These are phyloP conservation scores for Tiliqua scincoides DNA, from an alignment of 2,113 vertebrate genomes.

Conservation along the genomic window DNA sequence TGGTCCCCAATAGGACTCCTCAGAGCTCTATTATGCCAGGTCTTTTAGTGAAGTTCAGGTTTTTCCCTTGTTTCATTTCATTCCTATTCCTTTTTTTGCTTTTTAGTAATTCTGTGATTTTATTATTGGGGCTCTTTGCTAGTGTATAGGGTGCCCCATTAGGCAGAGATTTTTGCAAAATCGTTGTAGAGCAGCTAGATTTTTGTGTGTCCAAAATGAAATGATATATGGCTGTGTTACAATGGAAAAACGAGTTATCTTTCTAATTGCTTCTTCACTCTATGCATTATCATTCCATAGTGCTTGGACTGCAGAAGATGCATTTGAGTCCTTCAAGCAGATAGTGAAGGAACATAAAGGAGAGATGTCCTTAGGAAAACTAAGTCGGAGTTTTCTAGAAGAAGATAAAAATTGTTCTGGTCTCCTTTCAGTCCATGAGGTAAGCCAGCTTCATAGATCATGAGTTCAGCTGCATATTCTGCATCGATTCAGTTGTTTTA, in stretches of 20 bases:
- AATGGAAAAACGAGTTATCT: background rate
- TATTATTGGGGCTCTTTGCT: background rate
- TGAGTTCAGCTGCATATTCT: background rate
- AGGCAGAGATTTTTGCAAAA: background rate
- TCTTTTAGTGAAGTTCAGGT: too few species aligned
- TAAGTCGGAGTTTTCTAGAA: constrained; percentile 49
- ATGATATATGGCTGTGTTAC: fast-evolving
- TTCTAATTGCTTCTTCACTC: background rate
- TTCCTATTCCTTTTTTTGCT: too few species aligned
- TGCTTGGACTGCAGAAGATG: background rate
- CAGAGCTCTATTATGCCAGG: too few species aligned
- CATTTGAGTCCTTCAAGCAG: constrained; percentile 46
- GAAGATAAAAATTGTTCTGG: constrained; percentile 45
- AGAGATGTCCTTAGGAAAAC: constrained; percentile 43
- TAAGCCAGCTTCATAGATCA: background rate
- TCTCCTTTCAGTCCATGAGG: constrained; percentile 43
- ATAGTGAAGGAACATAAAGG: constrained; percentile 35
- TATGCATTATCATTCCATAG: background rate
- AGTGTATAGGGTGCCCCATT: background rate
- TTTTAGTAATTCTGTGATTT: background rate
- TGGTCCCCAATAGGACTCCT: too few species aligned
- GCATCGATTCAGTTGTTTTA: too few species aligned
- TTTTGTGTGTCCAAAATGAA: too few species aligned
- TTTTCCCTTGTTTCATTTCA: background rate
- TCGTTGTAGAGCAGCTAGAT: background rate